Evolutionary conservation across 2,797 vertebrate species (phyloP), one percentile per base, ranked within the genome.

Genomic region (Sebastes cheni): DNA sequence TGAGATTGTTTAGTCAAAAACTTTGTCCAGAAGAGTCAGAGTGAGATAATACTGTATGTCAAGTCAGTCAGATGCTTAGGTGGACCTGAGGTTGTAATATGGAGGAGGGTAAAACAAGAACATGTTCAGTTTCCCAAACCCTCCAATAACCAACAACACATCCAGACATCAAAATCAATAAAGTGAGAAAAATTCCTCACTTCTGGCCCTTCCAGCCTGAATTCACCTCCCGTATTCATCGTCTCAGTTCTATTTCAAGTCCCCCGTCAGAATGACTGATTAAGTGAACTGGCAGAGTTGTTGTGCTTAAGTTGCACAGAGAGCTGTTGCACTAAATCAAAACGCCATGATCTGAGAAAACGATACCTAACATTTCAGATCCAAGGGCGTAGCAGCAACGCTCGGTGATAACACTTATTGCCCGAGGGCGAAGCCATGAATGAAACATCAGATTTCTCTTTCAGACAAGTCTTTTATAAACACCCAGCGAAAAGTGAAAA

Each of bases 381-480:
- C 86, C 80, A 52, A 86, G 89, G 89, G 86, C 77, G 68, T 55
- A 56, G 78, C 82, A 8, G 81, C 84, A 22, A 84, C 80, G 55
- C 76, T 66, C 75, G 55, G 82, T 72, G 86, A 81, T 83, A 82
- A 83, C 89, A 86, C 92, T 91, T 85, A 82, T 86, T 81, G 87
- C 91, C 89, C 73, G 70, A 79, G 90, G 90, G 86, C 84, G 42
- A 86, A 83, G 90, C 89, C 86, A 86, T 92, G 90, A 95, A 93
- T 91, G 92, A 94, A 96, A 93, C 92, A 92, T 95, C 92, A 90
- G 88, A 88, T 92, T 92, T 93, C 87, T 94, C 93, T 95, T 92
- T 90, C 93, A 93, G 91, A 83, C 87, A 6, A 52, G 77, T 90
- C 92, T 94, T 95, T 94, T 88, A 85, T 90, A 92, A 94, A 94